phyloP scores from a whole-genome alignment of 2,888 invertebrate genomes.

The Chrysopilus asiliformis region DNA sequence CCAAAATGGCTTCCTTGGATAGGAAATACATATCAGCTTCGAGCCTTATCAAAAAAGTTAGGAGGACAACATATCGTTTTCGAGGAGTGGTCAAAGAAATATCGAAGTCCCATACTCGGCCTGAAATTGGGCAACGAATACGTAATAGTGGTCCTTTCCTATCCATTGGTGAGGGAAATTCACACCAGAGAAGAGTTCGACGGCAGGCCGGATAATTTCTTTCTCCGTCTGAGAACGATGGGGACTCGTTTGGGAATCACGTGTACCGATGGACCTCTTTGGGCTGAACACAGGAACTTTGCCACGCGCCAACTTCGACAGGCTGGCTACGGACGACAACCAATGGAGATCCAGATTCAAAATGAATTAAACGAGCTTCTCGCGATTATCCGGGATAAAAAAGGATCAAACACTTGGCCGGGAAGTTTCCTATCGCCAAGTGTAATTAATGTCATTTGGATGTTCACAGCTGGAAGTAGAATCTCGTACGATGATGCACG shows the following conservation, averaged over 20 bases:
- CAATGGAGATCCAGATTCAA: conserved; percentile 41
- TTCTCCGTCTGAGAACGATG: conserved; percentile 47
- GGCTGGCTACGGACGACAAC: conserved; percentile 43
- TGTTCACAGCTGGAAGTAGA: conserved; percentile 40
- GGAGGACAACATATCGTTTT: conserved; percentile 43
- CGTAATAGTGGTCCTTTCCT: conserved; percentile 42
- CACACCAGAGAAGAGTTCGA: conserved; percentile 45
- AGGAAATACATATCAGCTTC: conserved; percentile 30
- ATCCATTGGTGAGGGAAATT: conserved; percentile 39
- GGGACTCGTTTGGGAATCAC: conserved; percentile 43
- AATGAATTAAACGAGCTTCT: conserved; percentile 40
- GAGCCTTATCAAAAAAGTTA: conserved; percentile 24
- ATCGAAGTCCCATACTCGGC: conserved; percentile 42
- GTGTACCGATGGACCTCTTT: conserved; percentile 43
- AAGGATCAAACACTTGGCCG: conserved; percentile 25
- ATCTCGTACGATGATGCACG: conserved; percentile 36
- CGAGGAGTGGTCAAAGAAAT: conserved; percentile 35
- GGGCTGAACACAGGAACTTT: conserved; percentile 44
- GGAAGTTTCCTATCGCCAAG: conserved; percentile 39
- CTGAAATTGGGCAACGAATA: conserved; percentile 42
- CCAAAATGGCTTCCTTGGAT: conserved; percentile 31
- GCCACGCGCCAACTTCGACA: conserved; percentile 39
- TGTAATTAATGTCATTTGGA: conserved; percentile 54
- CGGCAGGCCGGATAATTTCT: conserved; percentile 52
- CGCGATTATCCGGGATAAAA: conserved; percentile 20